phyloP scores from a whole-genome alignment of 2,113 vertebrate genomes.

The Phyllostomus discolor region DNA sequence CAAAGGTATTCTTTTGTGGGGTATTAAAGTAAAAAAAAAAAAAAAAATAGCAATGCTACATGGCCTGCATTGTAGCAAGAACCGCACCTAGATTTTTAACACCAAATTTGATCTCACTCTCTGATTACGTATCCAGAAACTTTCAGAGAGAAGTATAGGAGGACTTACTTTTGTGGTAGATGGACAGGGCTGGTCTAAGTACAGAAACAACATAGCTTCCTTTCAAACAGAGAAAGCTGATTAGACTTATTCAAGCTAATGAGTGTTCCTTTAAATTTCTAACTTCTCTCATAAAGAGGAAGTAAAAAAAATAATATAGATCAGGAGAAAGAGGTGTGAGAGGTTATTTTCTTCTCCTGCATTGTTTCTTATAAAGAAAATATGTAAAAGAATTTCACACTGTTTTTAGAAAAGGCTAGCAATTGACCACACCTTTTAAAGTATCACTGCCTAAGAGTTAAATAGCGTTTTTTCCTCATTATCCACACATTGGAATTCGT shows the following conservation, averaged over 20 bases:
- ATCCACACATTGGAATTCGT: background rate
- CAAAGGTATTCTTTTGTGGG: slow-evolving; percentile 9
- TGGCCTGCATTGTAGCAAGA: background rate
- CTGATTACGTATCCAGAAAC: background rate
- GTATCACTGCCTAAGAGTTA: background rate
- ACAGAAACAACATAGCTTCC: background rate
- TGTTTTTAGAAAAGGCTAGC: background rate
- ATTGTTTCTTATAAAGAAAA: background rate
- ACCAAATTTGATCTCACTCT: background rate
- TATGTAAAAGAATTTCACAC: background rate
- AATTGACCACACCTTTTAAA: background rate
- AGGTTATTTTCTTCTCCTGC: background rate
- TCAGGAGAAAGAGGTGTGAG: background rate
- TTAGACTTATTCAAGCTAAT: background rate
- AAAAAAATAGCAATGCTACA: background rate
- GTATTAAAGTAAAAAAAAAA: slow-evolving; percentile 44
- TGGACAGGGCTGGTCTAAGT: fast-evolving
- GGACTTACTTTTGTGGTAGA: background rate
- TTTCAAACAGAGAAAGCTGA: background rate
- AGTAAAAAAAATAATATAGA: background rate
- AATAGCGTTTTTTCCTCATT: background rate
- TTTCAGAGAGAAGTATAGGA: background rate
- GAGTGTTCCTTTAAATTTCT: background rate
- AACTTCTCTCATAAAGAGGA: background rate
- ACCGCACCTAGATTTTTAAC: slow-evolving; percentile 8